Evolutionary conservation across 2,888 invertebrate genomes (phyloP), one percentile per base, ranked within the genome.

Genomic region (Andricus curvator): DNA sequence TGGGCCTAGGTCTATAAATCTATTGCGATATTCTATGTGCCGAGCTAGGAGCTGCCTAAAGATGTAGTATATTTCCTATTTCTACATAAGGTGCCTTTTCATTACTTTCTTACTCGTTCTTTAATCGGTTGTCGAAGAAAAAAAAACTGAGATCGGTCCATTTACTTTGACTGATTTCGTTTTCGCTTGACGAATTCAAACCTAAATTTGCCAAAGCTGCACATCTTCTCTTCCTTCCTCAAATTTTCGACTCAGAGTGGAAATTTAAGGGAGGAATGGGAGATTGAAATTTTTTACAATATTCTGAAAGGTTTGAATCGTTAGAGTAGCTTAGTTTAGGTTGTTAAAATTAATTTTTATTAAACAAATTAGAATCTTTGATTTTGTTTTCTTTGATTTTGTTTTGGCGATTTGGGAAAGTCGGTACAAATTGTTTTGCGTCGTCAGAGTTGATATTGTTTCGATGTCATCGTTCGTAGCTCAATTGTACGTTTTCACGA

Each of bases 71-170:
- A 84, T 78, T 82, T 84, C 82, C 74, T 77, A 83, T 80, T 84
- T 82, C 83, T 66, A 82, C 81, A 83, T 81, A 77, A 80, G 81
- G 84, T 85, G 83, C 85, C 85, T 85, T 85, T 85, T 85, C 77
- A 83, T 83, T 85, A 77, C 76, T 82, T 82, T 83, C 77, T 78
- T 60, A 56, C 56, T 60, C 33, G 33, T 74, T 74, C 20, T 56
- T 33, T 33, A 11, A 74, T 20, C 6, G 51, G 29, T 51, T 20
- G 20, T 51, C 25, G 1, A 37, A 37, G 6, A 37, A 37, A 37
- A 8, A 37, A 48, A 25, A 70, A 25, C 13, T 15, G 51, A 51
- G 20, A 70, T 44, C 22, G n/a, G 41, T 70, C 4, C 29, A 13
- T 64, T 64, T 1, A 29, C 15, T 64, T 29, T 15, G 25, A 51